Percentiles rank a stretch among this genome's conserved stretches.
phyloP scores from a whole-genome alignment of 2,113 vertebrate species.

The Poecile atricapillus region DNA sequence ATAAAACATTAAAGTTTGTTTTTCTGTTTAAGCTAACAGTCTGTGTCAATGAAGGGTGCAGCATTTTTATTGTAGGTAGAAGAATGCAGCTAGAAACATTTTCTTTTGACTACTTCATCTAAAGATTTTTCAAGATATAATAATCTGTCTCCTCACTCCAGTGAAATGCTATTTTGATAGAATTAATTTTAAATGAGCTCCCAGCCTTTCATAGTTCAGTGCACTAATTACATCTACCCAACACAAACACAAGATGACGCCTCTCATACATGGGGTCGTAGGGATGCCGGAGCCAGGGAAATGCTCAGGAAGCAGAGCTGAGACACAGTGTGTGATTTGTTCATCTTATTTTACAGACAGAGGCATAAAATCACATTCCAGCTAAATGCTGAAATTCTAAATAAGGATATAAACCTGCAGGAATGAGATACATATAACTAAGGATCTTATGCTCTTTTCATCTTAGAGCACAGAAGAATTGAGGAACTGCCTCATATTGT shows the following conservation, averaged over 20 bases:
- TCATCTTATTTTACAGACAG: neutral
- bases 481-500: neutral
- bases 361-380: neutral
- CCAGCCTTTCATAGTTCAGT: slow-evolving; percentile 26
- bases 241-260: neutral
- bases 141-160: neutral
- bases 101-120: neutral
- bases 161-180: slow-evolving; percentile 31
- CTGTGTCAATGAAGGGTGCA: neutral
- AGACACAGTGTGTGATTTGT: neutral
- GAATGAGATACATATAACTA: neutral
- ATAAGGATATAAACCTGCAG: neutral
- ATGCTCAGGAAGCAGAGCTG: neutral
- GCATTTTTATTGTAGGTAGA: neutral
- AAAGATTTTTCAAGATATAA: neutral
- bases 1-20: neutral
- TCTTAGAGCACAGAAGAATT: neutral
- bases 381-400: neutral
- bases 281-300: neutral
- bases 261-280: neutral
- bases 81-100: neutral
- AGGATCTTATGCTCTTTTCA: neutral
- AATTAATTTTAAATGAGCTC: slow-evolving; percentile 62
- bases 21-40: neutral
- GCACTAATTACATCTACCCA: slow-evolving; percentile 48